These are phyloP conservation scores for Autographa gamma DNA, from an alignment of 2,888 invertebrate species.

Conservation along the genomic window DNA sequence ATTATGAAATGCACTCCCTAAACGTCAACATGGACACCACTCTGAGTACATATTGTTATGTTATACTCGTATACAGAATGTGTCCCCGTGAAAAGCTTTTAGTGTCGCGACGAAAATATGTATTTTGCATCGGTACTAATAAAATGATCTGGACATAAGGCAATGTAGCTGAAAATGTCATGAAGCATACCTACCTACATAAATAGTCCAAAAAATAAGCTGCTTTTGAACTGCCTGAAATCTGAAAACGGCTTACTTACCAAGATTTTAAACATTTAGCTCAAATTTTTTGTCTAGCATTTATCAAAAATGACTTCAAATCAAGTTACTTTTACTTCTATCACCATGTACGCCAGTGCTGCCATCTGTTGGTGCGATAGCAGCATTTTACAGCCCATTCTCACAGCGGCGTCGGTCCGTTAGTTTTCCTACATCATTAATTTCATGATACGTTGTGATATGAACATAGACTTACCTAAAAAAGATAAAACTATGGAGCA, in stretches of 20 bases:
- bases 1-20: neutral
- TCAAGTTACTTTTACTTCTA: neutral
- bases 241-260: too few species aligned
- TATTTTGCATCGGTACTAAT: neutral
- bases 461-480: too few species aligned
- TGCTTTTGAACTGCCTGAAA: too few species aligned
- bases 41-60: neutral
- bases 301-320: neutral
- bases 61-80: neutral
- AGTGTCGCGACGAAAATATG: neutral
- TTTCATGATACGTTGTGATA: constrained; percentile 19
- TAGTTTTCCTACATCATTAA: constrained; percentile 30
- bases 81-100: neutral
- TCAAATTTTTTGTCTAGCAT: too few species aligned
- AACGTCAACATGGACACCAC: neutral
- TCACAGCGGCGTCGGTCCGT: neutral
- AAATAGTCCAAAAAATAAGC: too few species aligned
- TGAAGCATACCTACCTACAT: too few species aligned
- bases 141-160: neutral
- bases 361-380: constrained; percentile 16
- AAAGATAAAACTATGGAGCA: too few species aligned
- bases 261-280: too few species aligned
- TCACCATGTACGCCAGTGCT: neutral
- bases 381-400: constrained; percentile 32
- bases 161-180: too few species aligned